A percentile compares a stretch with the other conserved stretches of the same genome.
Conservation (phyloP, 2,888 invertebrate species). For the Epinotia nisella region DNA sequence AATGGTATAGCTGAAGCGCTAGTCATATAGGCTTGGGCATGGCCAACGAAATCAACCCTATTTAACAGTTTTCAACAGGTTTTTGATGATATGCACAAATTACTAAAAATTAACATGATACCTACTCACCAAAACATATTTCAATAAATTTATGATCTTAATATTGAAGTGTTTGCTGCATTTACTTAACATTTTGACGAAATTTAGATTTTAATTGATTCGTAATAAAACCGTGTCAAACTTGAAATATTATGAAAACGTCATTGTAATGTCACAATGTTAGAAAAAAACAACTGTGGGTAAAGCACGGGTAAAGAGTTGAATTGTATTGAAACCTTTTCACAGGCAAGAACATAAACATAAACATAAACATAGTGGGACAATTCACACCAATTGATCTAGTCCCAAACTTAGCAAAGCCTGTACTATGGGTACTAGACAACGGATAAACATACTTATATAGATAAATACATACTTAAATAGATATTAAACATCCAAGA, state of each 20-base stretch:
- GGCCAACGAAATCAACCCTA: background rate
- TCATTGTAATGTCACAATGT: slow-evolving; percentile 1
- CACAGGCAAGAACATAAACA: no score
- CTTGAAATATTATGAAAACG: slow-evolving; percentile 8
- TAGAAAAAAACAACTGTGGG: background rate
- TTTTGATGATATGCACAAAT: background rate
- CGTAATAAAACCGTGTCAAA: slow-evolving; percentile 5
- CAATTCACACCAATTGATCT: no score
- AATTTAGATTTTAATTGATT: slow-evolving; percentile 14
- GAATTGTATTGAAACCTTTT: background rate
- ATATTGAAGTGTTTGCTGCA: slow-evolving; percentile 31
- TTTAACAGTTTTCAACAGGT: background rate
- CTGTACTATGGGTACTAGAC: no score
- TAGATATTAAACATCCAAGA: no score
- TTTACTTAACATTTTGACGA: slow-evolving; percentile 30
- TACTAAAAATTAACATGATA: slow-evolving; percentile 1
- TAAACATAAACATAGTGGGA: no score
- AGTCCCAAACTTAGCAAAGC: no score
- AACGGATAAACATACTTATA: no score
- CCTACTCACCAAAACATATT: slow-evolving; percentile 39
- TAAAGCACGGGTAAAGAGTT: background rate
- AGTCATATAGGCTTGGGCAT: no score
- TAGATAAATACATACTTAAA: no score
- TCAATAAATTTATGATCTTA: slow-evolving; percentile 17
- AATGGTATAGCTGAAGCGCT: no score